Conservation (phyloP, 1,140 invertebrate genomes). For the Drosophila biarmipes region DNA sequence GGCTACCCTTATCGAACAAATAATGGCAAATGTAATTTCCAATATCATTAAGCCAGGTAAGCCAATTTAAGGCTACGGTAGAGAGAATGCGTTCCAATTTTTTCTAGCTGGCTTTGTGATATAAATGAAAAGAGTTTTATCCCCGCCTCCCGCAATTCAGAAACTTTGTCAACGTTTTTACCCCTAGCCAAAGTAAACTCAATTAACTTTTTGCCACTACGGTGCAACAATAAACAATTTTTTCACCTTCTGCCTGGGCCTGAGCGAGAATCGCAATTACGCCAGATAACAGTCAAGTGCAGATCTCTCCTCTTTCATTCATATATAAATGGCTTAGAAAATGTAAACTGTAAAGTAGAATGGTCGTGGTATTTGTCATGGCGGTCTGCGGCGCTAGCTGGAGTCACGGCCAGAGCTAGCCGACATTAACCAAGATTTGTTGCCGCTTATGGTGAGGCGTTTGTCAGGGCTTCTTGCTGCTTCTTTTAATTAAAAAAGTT, state of each 20-base stretch:
- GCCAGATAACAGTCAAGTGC: constrained; percentile 78
- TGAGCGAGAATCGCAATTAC: constrained; percentile 66
- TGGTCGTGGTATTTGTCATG: constrained; percentile 72
- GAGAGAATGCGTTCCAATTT: constrained; percentile 1
- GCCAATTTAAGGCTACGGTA: constrained; percentile 36
- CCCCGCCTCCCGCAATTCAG: constrained; percentile 33
- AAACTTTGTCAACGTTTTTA: constrained; percentile 81
- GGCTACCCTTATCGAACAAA: constrained; percentile 48
- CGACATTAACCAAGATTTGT: constrained; percentile 83
- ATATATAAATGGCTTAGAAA: constrained; percentile 80
- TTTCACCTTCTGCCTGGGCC: constrained; percentile 58
- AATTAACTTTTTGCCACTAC: constrained; percentile 77
- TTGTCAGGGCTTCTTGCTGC: constrained; percentile 65
- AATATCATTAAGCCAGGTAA: constrained; percentile 63
- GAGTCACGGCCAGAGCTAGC: constrained; percentile 42
- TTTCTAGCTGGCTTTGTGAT: constrained; percentile 56
- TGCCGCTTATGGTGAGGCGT: constrained; percentile 59
- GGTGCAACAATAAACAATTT: constrained; percentile 78
- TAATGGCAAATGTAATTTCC: constrained; percentile 61
- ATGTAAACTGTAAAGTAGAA: constrained; percentile 63
- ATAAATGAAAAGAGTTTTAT: constrained; percentile 68
- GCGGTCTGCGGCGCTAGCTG: constrained; percentile 33
- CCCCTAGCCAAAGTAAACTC: constrained; percentile 73
- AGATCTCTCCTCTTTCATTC: constrained; percentile 32
- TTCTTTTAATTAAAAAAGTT: constrained; percentile 82